Conservation (phyloP, 2,888 invertebrate genomes). For the Rotaria macrura region DNA sequence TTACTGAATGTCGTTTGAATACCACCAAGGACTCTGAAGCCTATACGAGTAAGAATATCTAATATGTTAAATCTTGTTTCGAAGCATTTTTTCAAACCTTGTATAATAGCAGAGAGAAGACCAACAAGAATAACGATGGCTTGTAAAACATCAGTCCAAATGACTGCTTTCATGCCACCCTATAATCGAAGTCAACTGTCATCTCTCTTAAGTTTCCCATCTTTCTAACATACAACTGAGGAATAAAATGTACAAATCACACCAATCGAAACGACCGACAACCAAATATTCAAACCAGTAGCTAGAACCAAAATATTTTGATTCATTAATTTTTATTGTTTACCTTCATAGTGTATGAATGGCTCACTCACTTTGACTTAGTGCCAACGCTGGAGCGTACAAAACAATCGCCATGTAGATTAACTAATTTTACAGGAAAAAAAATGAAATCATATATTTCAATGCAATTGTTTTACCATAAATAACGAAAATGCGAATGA, state of each 20-base stretch:
- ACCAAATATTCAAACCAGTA: conserved; percentile 44
- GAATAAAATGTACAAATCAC: conserved; percentile 50
- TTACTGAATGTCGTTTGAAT: conserved; percentile 41
- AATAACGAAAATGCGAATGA: conserved; percentile 75
- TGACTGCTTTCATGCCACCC: conserved; percentile 52
- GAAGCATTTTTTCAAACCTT: conserved; percentile 37
- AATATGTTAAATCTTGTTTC: neutral
- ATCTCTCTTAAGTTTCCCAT: conserved; percentile 55
- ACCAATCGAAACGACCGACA: conserved; percentile 45
- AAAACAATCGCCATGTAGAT: conserved; percentile 65
- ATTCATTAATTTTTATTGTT: neutral
- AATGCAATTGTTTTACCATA: conserved; percentile 59
- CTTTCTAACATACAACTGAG: conserved; percentile 43
- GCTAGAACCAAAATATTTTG: conserved; percentile 37
- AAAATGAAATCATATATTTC: neutral
- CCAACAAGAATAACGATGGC: conserved; percentile 49
- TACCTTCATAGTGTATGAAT: neutral
- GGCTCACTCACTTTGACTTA: conserved; percentile 53
- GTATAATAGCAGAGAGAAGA: conserved; percentile 45
- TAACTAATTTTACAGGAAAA: conserved; percentile 37
- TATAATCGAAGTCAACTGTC: conserved; percentile 62
- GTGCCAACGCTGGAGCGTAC: conserved; percentile 74
- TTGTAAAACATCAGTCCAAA: conserved; percentile 52
- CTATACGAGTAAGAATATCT: neutral
- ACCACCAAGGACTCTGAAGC: conserved; percentile 42